Conservation (phyloP, 1,140 invertebrate genomes). For the Neodiprion lecontei region DNA sequence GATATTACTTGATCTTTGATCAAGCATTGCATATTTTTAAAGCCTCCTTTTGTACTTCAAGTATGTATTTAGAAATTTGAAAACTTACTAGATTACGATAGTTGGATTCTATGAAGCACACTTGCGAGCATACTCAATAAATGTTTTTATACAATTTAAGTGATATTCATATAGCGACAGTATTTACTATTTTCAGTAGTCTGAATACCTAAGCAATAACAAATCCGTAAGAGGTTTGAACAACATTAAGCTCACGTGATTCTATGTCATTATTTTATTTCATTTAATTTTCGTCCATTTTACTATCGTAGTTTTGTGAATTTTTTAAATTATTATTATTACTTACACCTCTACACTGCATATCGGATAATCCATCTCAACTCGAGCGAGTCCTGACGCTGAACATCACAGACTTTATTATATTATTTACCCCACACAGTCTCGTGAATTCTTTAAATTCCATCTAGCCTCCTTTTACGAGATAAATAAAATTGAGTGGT, state of each 20-base stretch:
- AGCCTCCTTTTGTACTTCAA: background rate
- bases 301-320: conserved; percentile 2
- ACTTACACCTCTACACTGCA: background rate
- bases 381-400: too few species aligned
- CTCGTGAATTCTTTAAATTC: too few species aligned
- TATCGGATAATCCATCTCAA: too few species aligned
- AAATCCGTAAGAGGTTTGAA: conserved; percentile 1
- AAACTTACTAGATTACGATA: background rate
- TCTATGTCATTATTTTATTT: background rate
- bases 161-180: conserved; percentile 4
- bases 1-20: background rate
- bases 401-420: too few species aligned
- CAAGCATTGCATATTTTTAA: background rate
- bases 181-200: conserved; percentile 1
- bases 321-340: conserved; percentile 1
- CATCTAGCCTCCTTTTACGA: too few species aligned
- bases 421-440: too few species aligned
- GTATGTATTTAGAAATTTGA: background rate
- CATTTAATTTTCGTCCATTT: background rate
- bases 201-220: background rate
- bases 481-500: too few species aligned
- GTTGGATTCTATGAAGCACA: background rate
- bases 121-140: background rate
- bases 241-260: background rate
- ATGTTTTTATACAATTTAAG: conserved; percentile 9